phyloP scores from a whole-genome alignment of 2,797 vertebrate species.

The Sarcophilus harrisii region DNA sequence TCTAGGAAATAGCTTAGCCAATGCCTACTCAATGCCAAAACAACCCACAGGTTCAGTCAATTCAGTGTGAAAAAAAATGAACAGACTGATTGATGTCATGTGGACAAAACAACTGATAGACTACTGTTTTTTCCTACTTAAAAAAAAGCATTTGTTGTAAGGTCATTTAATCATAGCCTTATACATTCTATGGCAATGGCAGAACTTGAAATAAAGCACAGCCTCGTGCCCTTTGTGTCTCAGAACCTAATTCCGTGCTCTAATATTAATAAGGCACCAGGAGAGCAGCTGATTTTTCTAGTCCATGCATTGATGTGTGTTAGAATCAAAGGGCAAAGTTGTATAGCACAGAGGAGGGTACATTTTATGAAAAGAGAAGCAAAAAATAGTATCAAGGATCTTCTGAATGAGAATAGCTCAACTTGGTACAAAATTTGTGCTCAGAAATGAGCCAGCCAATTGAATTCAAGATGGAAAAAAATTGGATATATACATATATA shows the following conservation, averaged over 20 bases:
- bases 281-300: slow-evolving; percentile 65
- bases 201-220: neutral
- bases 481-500: slow-evolving; percentile 64
- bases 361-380: slow-evolving; percentile 74
- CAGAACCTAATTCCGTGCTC: neutral
- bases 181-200: neutral
- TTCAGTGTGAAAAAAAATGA: neutral
- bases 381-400: slow-evolving; percentile 71
- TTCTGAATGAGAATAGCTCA: slow-evolving; percentile 79
- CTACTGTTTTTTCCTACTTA: slow-evolving; percentile 1
- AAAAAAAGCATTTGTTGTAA: neutral
- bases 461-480: slow-evolving; percentile 81
- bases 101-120: slow-evolving; percentile 5
- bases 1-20: neutral
- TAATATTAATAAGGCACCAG: slow-evolving; percentile 10
- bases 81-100: slow-evolving; percentile 1
- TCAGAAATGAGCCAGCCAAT: slow-evolving; percentile 78
- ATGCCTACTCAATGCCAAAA: neutral
- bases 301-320: slow-evolving; percentile 67
- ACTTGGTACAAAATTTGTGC: slow-evolving; percentile 74
- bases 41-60: neutral
- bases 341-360: slow-evolving; percentile 62
- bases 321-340: slow-evolving; percentile 75
- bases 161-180: slow-evolving; percentile 5
- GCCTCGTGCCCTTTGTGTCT: neutral